phyloP scores from a whole-genome alignment of 1,140 invertebrate genomes.

The Drosophila saltans region DNA sequence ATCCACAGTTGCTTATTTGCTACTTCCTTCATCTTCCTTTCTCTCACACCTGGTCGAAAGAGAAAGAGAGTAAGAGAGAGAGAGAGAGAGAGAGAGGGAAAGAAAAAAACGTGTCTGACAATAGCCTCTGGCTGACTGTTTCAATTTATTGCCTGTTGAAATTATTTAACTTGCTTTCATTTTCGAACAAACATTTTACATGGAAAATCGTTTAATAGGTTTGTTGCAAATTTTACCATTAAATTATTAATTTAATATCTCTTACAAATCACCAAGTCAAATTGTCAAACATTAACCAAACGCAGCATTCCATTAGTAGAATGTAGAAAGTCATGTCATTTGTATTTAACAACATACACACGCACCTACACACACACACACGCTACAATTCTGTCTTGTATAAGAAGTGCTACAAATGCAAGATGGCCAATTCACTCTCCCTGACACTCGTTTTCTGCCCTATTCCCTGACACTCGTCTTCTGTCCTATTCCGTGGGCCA shows the following conservation, averaged over 20 bases:
- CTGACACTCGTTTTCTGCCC: too few relatives aligned
- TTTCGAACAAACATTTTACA: not conserved
- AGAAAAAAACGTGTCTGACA: slow-evolving; percentile 38
- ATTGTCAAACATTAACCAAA: too few relatives aligned
- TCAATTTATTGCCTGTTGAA: slow-evolving; percentile 28
- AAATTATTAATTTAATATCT: too few relatives aligned
- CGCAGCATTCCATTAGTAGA: too few relatives aligned
- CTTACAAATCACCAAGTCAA: too few relatives aligned
- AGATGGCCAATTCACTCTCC: not conserved
- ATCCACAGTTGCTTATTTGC: slow-evolving; percentile 14
- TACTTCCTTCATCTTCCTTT: slow-evolving; percentile 3
- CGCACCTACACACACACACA: too few relatives aligned
- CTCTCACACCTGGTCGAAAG: not conserved
- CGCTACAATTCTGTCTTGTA: too few relatives aligned
- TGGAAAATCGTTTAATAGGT: not conserved
- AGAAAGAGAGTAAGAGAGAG: not conserved
- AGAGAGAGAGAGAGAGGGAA: not conserved
- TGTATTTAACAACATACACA: too few relatives aligned
- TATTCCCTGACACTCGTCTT: too few relatives aligned
- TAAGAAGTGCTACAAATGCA: too few relatives aligned
- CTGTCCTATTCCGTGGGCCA: not conserved
- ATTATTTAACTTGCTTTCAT: slow-evolving; percentile 14
- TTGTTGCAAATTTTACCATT: too few relatives aligned
- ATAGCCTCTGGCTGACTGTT: slow-evolving; percentile 45
- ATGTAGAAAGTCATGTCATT: too few relatives aligned